A percentile compares a stretch with the other conserved stretches of the same genome.
Conservation (phyloP, 1,140 invertebrate genomes). For the Leucophenga varia region DNA sequence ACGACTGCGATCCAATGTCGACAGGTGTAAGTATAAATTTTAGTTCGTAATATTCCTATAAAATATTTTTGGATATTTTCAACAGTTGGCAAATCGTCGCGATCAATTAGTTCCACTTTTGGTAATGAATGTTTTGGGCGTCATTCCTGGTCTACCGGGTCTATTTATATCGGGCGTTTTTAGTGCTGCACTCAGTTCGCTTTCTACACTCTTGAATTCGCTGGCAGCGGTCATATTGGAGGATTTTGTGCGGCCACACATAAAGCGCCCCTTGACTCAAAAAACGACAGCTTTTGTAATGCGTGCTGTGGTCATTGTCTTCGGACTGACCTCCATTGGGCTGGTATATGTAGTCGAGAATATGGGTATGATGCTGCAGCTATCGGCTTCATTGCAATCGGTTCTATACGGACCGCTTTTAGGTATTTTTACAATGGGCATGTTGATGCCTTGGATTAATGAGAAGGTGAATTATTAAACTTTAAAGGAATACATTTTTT, state of each 20-base stretch:
- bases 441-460: slow-evolving; percentile 82
- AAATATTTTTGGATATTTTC: neutral
- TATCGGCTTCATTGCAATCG: slow-evolving; percentile 69
- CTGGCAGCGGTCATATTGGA: slow-evolving; percentile 87
- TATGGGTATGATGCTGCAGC: slow-evolving; percentile 70
- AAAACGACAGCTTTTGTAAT: slow-evolving; percentile 66
- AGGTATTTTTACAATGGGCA: slow-evolving; percentile 80
- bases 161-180: slow-evolving; percentile 84
- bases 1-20: slow-evolving; percentile 74
- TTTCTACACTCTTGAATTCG: slow-evolving; percentile 93
- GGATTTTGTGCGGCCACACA: slow-evolving; percentile 72
- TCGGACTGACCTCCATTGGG: slow-evolving; percentile 68
- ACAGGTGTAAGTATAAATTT: slow-evolving; percentile 54
- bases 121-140: slow-evolving; percentile 78
- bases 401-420: slow-evolving; percentile 78
- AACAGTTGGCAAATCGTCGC: slow-evolving; percentile 63
- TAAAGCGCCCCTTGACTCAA: slow-evolving; percentile 65
- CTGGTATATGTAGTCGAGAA: slow-evolving; percentile 75
- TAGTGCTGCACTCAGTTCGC: slow-evolving; percentile 87
- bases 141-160: slow-evolving; percentile 74
- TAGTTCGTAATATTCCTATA: neutral
- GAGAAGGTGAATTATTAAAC: slow-evolving; percentile 58
- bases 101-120: slow-evolving; percentile 74
- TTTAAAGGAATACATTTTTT: neutral
- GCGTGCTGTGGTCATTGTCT: slow-evolving; percentile 68